Percentiles rank a stretch among this genome's conserved stretches.
Evolutionary conservation across 2,888 invertebrate species (phyloP).

Genomic region (Hedychridium roseum): DNA sequence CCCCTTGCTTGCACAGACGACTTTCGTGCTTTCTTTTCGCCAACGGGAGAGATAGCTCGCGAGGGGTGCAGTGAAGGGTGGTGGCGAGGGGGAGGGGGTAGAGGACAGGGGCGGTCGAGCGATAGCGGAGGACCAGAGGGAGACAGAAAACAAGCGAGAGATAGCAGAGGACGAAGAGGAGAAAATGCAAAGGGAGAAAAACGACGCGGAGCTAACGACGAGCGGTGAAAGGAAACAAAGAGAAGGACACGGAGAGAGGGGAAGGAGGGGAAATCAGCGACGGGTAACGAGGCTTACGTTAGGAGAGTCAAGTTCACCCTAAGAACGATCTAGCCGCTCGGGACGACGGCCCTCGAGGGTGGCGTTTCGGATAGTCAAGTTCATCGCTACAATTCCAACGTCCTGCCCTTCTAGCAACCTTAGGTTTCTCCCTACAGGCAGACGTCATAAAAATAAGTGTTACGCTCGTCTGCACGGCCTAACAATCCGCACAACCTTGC

Average conservation of each 20-base stretch:
- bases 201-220: constrained; percentile 19
- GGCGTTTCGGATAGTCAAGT: too few species aligned
- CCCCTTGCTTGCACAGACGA: constrained; percentile 31
- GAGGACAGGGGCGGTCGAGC: neutral
- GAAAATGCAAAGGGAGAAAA: constrained; percentile 6
- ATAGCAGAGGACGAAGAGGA: neutral
- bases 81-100: neutral
- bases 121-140: neutral
- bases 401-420: too few species aligned
- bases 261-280: too few species aligned
- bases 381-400: too few species aligned
- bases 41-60: neutral
- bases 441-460: too few species aligned
- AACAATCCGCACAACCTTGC: too few species aligned
- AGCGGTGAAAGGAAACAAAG: too few species aligned
- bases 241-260: too few species aligned
- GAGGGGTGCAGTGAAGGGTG: neutral
- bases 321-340: too few species aligned
- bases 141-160: neutral
- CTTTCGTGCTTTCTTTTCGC: constrained; percentile 23
- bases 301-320: constrained; percentile 42
- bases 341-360: too few species aligned
- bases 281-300: constrained; percentile 36
- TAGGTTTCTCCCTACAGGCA: too few species aligned
- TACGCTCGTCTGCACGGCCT: too few species aligned